A percentile compares a stretch with the other conserved stretches of the same genome.
phyloP scores from a whole-genome alignment of 2,888 invertebrate genomes.

The Xestia c-nigrum region DNA sequence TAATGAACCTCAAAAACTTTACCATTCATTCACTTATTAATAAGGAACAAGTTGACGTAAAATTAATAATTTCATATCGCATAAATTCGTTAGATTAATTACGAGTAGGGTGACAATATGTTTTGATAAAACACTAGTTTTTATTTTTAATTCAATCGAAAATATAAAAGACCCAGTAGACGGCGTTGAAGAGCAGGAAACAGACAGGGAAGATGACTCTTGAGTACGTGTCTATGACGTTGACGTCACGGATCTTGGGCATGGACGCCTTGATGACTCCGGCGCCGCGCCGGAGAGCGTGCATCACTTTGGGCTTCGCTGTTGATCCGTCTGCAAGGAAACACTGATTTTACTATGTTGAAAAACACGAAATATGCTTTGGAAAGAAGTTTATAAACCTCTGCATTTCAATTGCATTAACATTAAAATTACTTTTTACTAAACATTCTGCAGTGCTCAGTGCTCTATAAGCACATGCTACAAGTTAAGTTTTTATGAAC shows the following conservation, averaged over 20 bases:
- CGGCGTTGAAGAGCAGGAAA: slow-evolving; percentile 98
- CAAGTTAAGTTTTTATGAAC: neutral
- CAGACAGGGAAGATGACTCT: slow-evolving; percentile 98
- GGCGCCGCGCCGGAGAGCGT: slow-evolving; percentile 95
- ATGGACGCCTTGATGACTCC: slow-evolving; percentile 96
- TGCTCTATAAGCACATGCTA: too few species aligned
- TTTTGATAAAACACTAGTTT: slow-evolving; percentile 44
- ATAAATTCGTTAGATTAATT: slow-evolving; percentile 67
- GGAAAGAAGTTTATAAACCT: neutral
- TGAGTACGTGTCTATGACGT: slow-evolving; percentile 99
- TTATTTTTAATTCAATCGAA: slow-evolving; percentile 88
- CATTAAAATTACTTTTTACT: neutral
- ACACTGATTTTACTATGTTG: slow-evolving; percentile 9
- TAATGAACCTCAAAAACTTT: slow-evolving; percentile 10
- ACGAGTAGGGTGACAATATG: slow-evolving; percentile 52
- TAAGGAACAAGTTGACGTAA: slow-evolving; percentile 33
- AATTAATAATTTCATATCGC: slow-evolving; percentile 39
- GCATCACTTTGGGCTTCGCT: slow-evolving; percentile 93
- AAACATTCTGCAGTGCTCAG: neutral
- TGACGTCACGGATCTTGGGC: slow-evolving; percentile 99
- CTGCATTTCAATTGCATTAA: neutral
- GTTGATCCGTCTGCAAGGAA: slow-evolving; percentile 87
- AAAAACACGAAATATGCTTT: neutral
- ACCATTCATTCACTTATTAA: slow-evolving; percentile 35
- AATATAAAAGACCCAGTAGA: slow-evolving; percentile 98